A percentile compares a stretch with the other conserved stretches of the same genome.
Evolutionary conservation across 2,797 vertebrate genomes (phyloP).

Genomic region (Notolepis coatsorum): DNA sequence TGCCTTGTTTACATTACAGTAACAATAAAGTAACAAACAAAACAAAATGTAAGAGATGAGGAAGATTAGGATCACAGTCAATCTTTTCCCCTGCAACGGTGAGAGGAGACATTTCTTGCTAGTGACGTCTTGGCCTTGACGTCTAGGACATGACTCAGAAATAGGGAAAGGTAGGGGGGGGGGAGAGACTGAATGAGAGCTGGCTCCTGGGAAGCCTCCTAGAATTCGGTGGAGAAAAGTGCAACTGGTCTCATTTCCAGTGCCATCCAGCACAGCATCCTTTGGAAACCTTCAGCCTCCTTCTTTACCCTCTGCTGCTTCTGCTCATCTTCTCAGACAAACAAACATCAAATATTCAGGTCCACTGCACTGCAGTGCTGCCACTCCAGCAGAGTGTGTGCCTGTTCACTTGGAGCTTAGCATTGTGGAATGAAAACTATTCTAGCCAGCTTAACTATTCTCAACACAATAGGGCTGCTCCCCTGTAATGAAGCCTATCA

Average conservation of each 20-base stretch:
- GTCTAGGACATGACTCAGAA: too few relatives aligned
- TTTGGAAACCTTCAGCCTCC: background rate
- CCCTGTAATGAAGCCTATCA: background rate
- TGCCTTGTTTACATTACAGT: too few relatives aligned
- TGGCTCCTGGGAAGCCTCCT: conserved; percentile 26
- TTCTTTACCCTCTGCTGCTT: conserved; percentile 5
- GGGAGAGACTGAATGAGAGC: background rate
- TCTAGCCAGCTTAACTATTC: background rate
- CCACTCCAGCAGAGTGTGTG: conserved; percentile 18
- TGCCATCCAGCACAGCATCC: conserved; percentile 11
- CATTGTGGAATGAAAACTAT: background rate
- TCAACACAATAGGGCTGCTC: background rate
- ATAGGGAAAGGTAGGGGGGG: background rate
- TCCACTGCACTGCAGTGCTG: background rate
- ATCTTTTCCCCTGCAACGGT: too few relatives aligned
- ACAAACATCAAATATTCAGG: conserved; percentile 27
- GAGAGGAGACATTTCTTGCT: too few relatives aligned
- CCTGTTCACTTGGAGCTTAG: conserved; percentile 9
- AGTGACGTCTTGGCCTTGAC: too few relatives aligned
- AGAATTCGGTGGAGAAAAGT: conserved; percentile 26
- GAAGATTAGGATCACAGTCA: too few relatives aligned
- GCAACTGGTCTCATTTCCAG: conserved; percentile 32
- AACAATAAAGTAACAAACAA: too few relatives aligned
- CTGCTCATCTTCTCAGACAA: conserved; percentile 20
- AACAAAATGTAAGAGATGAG: too few relatives aligned